Conservation (phyloP, 2,888 invertebrate genomes). For the Listrodromus nycthemerus region DNA sequence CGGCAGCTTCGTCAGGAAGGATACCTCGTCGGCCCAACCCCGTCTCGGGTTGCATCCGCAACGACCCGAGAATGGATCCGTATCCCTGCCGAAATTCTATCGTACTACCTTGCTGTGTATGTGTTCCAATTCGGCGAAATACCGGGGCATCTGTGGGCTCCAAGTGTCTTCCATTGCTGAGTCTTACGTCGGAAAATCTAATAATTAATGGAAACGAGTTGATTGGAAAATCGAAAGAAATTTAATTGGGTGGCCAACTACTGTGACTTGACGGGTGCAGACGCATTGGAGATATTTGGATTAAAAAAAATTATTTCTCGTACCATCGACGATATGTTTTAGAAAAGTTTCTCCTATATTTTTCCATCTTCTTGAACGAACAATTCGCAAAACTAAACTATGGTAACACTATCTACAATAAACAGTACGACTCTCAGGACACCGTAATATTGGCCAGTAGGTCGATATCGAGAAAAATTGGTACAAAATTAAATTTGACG, state of each 20-base stretch:
- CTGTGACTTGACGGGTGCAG: too few species aligned
- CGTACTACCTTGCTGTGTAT: slow-evolving; percentile 37
- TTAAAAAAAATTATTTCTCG: too few species aligned
- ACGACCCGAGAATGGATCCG: slow-evolving; percentile 66
- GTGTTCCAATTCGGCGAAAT: slow-evolving; percentile 13
- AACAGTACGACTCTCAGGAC: not conserved
- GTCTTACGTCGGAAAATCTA: not conserved
- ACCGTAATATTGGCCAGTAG: not conserved
- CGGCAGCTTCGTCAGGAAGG: slow-evolving; percentile 52
- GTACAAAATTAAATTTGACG: not conserved
- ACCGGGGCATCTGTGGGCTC: slow-evolving; percentile 9
- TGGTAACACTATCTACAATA: too few species aligned
- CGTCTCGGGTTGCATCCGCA: slow-evolving; percentile 76
- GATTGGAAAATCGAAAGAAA: not conserved
- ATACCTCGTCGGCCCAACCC: slow-evolving; percentile 61
- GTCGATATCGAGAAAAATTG: not conserved
- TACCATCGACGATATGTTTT: too few species aligned
- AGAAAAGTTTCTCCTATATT: too few species aligned
- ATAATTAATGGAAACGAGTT: not conserved
- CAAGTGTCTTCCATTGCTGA: not conserved
- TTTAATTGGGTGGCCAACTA: too few species aligned
- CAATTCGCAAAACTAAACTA: not conserved
- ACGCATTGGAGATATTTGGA: too few species aligned
- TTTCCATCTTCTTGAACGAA: not conserved
- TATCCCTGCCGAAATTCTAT: slow-evolving; percentile 62